phyloP scores from a whole-genome alignment of 2,797 vertebrate species.

The Lagorchestes hirsutus region DNA sequence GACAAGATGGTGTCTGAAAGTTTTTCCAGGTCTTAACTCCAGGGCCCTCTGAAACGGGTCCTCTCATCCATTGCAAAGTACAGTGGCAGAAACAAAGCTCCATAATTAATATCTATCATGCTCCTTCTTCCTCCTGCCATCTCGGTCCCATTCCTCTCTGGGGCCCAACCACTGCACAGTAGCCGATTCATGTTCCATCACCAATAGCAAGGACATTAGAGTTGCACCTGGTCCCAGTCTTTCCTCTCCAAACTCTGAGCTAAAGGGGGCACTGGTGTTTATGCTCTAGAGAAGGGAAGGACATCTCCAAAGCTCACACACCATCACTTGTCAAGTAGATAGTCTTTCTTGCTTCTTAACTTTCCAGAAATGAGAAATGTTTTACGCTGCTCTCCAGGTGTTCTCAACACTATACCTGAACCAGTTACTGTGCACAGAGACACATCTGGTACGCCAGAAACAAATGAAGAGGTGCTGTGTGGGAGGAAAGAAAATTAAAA shows the following conservation, averaged over 20 bases:
- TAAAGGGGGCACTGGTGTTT: neutral
- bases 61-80: neutral
- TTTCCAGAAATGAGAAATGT: conserved; percentile 43
- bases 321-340: neutral
- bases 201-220: neutral
- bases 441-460: conserved; percentile 75
- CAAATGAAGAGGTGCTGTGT: conserved; percentile 74
- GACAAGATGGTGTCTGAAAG: neutral
- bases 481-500: conserved; percentile 75
- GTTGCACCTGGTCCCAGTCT: neutral
- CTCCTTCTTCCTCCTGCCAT: neutral
- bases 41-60: neutral
- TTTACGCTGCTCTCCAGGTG: conserved; percentile 46
- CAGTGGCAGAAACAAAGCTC: neutral
- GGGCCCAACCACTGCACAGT: neutral
- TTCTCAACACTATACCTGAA: conserved; percentile 73
- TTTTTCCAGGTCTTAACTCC: neutral
- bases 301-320: neutral
- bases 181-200: neutral
- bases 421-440: conserved; percentile 67
- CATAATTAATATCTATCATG: neutral
- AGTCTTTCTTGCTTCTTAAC: conserved; percentile 2
- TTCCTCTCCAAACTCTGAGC: conserved; percentile 47
- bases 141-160: neutral
- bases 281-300: neutral